Base-by-base conservation (phyloP, 2,888 invertebrate genomes). In the Patella depressa region DNA sequence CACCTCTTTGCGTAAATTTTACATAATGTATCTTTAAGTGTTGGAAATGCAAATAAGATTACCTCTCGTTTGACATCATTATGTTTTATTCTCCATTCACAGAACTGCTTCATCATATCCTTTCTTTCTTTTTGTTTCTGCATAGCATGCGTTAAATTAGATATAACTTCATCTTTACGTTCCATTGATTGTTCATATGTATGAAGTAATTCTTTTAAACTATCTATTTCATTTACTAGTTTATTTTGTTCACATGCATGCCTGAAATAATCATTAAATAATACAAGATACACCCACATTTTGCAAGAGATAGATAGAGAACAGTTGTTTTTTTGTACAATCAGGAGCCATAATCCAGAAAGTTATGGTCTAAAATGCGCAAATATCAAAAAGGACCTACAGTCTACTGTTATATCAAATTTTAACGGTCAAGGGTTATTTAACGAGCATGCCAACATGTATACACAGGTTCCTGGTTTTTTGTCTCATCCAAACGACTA, bases 91-190 rank as follows among this genome's bases (percentile, higher is more conserved):
- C 88, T 88, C 90, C 91, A 90, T 45, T 90, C 89, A 79, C 84
- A 86, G 83, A 91, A 91, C 54, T 87, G 86, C 73, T 85, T 86
- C 77, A 87, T 82, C 85, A 90, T 85, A 24, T 89, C 87, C 34
- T 82, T 82, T 79, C 89, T 89, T 69, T 91, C 90, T 75, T 84
- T 85, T 82, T 90, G 90, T 82, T 88, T 89, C 80, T 88, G 88
- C 77, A 91, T 80, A 53, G 89, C 90, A 2, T 85, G 78, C 1
- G 90, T 90, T 54, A 91, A 83, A 79, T 91, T 91, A 7, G 89
- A 85, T 45, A 91, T 90, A 53, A 90, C 88, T 75, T 88, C 85
- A 79, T 91, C 91, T 79, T 91, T 91, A n/a, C 90, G 81, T 73
- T 88, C 84, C 55, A 90, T 87, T 9, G 90, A 89, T 77, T 87